Percentiles rank a stretch among this genome's conserved stretches.
phyloP scores from a whole-genome alignment of 1,140 invertebrate species.

The Ctenoplectra terminalis region DNA sequence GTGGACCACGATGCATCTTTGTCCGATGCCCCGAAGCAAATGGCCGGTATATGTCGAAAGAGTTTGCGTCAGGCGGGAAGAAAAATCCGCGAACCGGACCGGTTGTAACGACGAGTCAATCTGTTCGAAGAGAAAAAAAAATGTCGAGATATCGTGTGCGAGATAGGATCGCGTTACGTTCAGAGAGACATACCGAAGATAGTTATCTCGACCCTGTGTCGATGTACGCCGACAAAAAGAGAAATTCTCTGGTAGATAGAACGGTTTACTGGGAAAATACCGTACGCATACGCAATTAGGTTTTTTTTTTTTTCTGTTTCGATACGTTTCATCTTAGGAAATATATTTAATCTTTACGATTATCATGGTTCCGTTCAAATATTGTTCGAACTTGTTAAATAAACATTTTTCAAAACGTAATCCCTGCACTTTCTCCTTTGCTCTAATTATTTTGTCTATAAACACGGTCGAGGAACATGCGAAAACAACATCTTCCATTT shows the following conservation, averaged over 20 bases:
- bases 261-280: slow-evolving; percentile 4
- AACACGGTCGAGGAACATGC: background rate
- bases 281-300: background rate
- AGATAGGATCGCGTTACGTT: slow-evolving; percentile 41
- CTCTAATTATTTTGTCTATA: slow-evolving; percentile 34
- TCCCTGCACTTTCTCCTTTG: slow-evolving; percentile 29
- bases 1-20: slow-evolving; percentile 62
- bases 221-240: slow-evolving; percentile 3
- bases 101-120: slow-evolving; percentile 66
- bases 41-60: slow-evolving; percentile 48
- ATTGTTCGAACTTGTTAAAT: background rate
- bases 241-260: slow-evolving; percentile 31
- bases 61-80: slow-evolving; percentile 60
- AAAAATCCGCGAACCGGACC: slow-evolving; percentile 64
- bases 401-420: background rate
- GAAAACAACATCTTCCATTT: slow-evolving; percentile 4
- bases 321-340: background rate
- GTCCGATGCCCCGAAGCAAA: slow-evolving; percentile 48
- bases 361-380: background rate
- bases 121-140: slow-evolving; percentile 39
- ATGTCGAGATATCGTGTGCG: slow-evolving; percentile 38
- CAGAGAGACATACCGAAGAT: slow-evolving; percentile 31
- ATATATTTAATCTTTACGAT: background rate
- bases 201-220: background rate
- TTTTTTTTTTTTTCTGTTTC: background rate